Conservation (phyloP, 2,113 vertebrate species). For the Cebus imitator region DNA sequence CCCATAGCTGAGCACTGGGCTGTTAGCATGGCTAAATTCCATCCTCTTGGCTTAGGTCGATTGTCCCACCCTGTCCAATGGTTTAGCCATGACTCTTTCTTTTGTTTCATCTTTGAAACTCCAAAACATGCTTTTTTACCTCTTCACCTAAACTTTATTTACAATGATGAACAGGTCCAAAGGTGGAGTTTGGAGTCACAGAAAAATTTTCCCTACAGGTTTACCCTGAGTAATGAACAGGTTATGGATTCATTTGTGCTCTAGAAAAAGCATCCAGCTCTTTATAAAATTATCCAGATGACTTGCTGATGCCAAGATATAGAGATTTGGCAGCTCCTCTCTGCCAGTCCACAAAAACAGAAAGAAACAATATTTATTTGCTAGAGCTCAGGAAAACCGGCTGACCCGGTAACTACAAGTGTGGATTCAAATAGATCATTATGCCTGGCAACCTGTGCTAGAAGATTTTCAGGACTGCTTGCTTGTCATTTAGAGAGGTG, state of each 20-base stretch:
- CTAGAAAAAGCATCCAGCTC: not conserved
- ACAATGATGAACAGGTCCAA: not conserved
- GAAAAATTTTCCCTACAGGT: not conserved
- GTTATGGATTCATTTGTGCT: not conserved
- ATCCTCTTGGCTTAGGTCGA: not conserved
- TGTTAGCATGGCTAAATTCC: not conserved
- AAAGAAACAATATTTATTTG: not conserved
- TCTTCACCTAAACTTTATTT: slow-evolving; percentile 16
- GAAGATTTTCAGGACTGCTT: not conserved
- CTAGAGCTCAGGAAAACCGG: not conserved
- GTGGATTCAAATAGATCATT: not conserved
- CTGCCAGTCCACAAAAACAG: not conserved
- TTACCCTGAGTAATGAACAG: not conserved
- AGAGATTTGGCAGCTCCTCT: not conserved
- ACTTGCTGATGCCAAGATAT: not conserved
- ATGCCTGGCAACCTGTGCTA: not conserved
- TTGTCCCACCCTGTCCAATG: not conserved
- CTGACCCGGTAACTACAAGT: not conserved
- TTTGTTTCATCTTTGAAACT: not conserved
- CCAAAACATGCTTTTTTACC: not conserved
- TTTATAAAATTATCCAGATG: not conserved
- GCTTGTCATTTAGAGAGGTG: not conserved
- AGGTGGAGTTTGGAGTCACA: not conserved
- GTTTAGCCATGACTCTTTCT: not conserved
- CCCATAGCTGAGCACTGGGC: not conserved